Evolutionary conservation across 2,797 vertebrate species (phyloP).

Genomic region (Garrulus glandarius): DNA sequence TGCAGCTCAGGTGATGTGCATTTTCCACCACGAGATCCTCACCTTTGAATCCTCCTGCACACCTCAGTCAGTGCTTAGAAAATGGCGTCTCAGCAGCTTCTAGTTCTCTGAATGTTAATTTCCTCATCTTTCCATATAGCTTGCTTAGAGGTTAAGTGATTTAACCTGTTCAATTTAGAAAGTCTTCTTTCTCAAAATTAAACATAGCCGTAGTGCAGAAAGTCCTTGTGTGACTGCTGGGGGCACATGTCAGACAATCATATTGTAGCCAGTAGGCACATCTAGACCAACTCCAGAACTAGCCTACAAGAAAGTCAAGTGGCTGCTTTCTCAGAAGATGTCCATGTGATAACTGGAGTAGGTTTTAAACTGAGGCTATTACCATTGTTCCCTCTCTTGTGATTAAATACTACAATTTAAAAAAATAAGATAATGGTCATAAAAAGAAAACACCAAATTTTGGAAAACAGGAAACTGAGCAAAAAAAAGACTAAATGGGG

Average conservation of each 20-base stretch:
- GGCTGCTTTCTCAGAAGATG: not conserved
- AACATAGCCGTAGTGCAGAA: not conserved
- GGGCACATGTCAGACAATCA: not conserved
- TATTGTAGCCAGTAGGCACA: not conserved
- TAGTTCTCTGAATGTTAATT: not conserved
- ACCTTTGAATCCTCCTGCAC: not conserved
- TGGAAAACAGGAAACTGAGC: not conserved
- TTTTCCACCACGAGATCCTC: not conserved
- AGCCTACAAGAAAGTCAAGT: not conserved
- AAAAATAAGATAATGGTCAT: not conserved
- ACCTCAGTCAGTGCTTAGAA: not conserved
- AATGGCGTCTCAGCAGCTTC: not conserved
- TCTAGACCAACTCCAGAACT: not conserved
- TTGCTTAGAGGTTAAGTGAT: not conserved
- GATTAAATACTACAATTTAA: not conserved
- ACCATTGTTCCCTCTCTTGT: not conserved
- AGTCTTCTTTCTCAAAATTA: not conserved
- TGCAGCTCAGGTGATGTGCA: accelerated
- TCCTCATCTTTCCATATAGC: not conserved
- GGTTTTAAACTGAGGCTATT: not conserved
- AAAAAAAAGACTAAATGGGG: not conserved
- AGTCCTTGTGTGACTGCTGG: not conserved
- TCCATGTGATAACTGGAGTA: not conserved
- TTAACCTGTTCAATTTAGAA: not conserved
- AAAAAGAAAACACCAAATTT: not conserved